Percentiles rank a stretch among this genome's conserved stretches.
phyloP scores from a whole-genome alignment of 2,888 invertebrate species.

The Phalangium opilio region DNA sequence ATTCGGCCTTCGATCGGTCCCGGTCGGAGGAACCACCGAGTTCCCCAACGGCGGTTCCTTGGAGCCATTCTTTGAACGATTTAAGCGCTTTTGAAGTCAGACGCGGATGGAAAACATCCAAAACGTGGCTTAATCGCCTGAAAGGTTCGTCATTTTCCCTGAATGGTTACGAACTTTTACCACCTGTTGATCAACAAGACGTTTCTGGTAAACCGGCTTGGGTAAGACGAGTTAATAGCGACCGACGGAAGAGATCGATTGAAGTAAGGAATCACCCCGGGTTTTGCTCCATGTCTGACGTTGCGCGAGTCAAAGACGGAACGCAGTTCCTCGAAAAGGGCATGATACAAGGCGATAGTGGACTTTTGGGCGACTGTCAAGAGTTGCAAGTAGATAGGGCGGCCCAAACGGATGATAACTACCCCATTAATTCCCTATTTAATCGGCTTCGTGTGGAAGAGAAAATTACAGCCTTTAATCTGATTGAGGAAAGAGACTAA shows the following conservation, averaged over 20 bases:
- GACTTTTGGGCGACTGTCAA: conserved; percentile 12
- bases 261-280: neutral
- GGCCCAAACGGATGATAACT: conserved; percentile 10
- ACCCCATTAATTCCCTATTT: too few species aligned
- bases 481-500: too few species aligned
- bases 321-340: neutral
- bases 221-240: neutral
- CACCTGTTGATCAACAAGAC: conserved; percentile 4
- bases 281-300: neutral
- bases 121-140: conserved; percentile 11
- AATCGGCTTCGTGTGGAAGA: too few species aligned
- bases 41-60: neutral
- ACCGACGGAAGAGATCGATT: neutral
- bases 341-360: conserved; percentile 8
- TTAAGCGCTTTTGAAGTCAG: neutral
- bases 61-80: conserved; percentile 13
- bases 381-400: conserved; percentile 13
- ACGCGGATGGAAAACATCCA: conserved; percentile 6
- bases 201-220: neutral
- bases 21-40: neutral
- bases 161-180: conserved; percentile 15
- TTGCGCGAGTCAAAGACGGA: neutral
- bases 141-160: conserved; percentile 16
- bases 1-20: neutral
- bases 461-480: too few species aligned